Conservation (phyloP, 2,888 invertebrate species). For the Vesta saturnalis region DNA sequence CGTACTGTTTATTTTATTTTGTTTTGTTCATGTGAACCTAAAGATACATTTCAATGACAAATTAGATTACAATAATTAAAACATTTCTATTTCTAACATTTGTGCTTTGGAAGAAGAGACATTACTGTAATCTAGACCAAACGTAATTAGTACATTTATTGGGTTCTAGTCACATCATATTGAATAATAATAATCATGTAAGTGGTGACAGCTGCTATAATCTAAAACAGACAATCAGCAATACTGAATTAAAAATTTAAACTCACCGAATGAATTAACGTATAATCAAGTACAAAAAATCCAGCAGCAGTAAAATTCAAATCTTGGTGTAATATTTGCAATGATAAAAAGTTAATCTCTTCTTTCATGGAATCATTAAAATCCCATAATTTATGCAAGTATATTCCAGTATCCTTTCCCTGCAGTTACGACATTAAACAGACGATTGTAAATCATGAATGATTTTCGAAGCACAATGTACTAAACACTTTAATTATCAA, state of each 20-base stretch:
- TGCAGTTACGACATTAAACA: slow-evolving; percentile 26
- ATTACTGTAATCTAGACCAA: no score
- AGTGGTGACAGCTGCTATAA: slow-evolving; percentile 40
- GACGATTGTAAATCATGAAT: no score
- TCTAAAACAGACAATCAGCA: slow-evolving; percentile 19
- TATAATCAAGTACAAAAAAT: slow-evolving; percentile 46
- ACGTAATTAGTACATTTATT: no score
- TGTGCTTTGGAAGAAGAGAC: no score
- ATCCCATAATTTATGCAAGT: slow-evolving; percentile 42
- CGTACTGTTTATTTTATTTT: no score
- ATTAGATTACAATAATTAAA: no score
- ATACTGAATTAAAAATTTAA: no score
- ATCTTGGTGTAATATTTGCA: slow-evolving; percentile 47
- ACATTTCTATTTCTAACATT: no score
- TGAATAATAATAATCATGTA: slow-evolving; percentile 40
- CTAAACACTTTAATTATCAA: no score
- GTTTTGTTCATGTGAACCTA: no score
- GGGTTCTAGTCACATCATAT: slow-evolving; percentile 32
- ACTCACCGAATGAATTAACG: slow-evolving; percentile 47
- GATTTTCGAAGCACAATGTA: no score
- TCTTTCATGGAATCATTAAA: slow-evolving; percentile 28
- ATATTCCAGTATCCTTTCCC: slow-evolving; percentile 43
- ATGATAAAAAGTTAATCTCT: slow-evolving; percentile 44
- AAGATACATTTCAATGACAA: no score
- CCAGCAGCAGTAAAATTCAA: slow-evolving; percentile 46